Evolutionary conservation across 2,888 invertebrate genomes (phyloP), one percentile per base, ranked within the genome.

Genomic region (Lepetodrilus schrolli): DNA sequence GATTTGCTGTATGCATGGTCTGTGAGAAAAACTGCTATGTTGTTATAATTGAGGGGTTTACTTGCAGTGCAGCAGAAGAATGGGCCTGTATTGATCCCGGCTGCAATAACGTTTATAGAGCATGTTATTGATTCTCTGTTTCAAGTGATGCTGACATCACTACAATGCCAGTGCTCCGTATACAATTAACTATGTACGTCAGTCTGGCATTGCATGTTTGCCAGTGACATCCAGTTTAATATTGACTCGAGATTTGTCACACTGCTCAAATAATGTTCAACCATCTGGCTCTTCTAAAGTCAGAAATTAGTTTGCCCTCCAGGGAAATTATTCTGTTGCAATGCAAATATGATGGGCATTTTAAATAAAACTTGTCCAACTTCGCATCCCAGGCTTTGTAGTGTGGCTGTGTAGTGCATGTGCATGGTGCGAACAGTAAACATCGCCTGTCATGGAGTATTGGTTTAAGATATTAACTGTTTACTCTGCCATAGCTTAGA

Each of bases 391-490:
- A 34, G 70, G 26, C 50, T 70, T 49, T 23, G 36, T 23, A 34
- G 50, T 34, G 49, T 49, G 43, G 66, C 38, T 47, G 47, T 65
- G 37, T 47, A 48, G 38, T 66, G 66, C 66, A 48, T 36, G 38
- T 23, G 20, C 37, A 48, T 58, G 72, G 74, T 75, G 78, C 68
- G 76, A 75, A 72, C 70, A 7, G 73, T 74, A 78, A 80, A 78
- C 66, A 78, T 37, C 23, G 69, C 72, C 51, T 50, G 50, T 66
- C 34, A 76, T 50, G 36, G 73, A 66, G 73, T 78, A 76, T 80
- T 76, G 76, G 74, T 78, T 65, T 72, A 78, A 80, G 79, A 80
- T 78, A 80, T 80, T 78, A 80, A 74, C 79, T 80, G 78, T 80
- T 80, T 78, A 80, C 79, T 73, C 73, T 70, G 47, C 48, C 70